These are phyloP conservation scores for Adineta ricciae DNA, from an alignment of 2,888 invertebrate species.

Conservation along the genomic window DNA sequence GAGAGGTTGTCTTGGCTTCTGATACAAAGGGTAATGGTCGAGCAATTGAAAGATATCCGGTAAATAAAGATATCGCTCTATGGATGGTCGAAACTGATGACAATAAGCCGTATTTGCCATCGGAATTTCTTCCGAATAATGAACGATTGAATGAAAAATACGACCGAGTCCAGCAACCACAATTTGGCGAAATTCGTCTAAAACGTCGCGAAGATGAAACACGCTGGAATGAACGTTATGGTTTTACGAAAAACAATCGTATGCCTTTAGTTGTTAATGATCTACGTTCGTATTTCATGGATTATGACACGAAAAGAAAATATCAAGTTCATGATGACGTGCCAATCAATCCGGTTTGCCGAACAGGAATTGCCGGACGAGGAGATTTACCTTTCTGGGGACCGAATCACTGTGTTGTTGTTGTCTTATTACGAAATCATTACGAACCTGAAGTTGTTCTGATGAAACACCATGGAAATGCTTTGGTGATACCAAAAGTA, in stretches of 20 bases:
- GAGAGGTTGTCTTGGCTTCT: not conserved
- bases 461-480: slow-evolving; percentile 1
- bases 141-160: not conserved
- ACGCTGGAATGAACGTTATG: slow-evolving; percentile 20
- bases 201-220: slow-evolving; percentile 1
- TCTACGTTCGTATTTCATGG: slow-evolving; percentile 4
- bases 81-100: slow-evolving; percentile 21
- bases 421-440: not conserved
- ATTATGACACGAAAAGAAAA: slow-evolving; percentile 34
- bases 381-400: slow-evolving; percentile 80
- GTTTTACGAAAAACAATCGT: slow-evolving; percentile 8
- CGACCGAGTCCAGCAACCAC: not conserved
- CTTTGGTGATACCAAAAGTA: slow-evolving; percentile 4
- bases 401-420: slow-evolving; percentile 66
- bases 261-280: not conserved
- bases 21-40: not conserved
- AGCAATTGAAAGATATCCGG: not conserved
- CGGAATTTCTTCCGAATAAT: not conserved
- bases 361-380: slow-evolving; percentile 77
- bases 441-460: slow-evolving; percentile 4
- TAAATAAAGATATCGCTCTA: not conserved
- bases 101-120: not conserved
- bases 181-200: not conserved
- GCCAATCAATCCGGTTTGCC: slow-evolving; percentile 67
- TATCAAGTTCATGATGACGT: slow-evolving; percentile 35